Conservation (phyloP, 2,113 vertebrate genomes). For the Phyllopteryx taeniolatus region DNA sequence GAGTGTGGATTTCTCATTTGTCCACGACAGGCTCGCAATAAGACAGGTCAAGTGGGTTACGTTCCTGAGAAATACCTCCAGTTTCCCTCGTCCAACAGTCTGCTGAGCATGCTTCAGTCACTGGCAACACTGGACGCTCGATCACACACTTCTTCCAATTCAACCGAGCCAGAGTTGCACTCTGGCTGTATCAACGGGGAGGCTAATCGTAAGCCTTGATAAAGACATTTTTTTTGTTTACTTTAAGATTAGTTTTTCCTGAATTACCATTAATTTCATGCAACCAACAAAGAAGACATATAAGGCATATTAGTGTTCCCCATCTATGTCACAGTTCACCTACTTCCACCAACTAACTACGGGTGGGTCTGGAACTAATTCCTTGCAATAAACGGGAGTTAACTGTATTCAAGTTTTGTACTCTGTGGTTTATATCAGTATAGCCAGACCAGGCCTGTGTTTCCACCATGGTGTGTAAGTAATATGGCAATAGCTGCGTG, state of each 20-base stretch:
- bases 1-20: background rate
- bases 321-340: too few species aligned
- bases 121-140: slow-evolving; percentile 87
- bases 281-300: background rate
- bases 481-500: background rate
- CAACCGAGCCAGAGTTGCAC: slow-evolving; percentile 86
- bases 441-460: background rate
- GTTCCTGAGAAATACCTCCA: slow-evolving; percentile 98
- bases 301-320: background rate
- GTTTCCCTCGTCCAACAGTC: slow-evolving; percentile 92
- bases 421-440: background rate
- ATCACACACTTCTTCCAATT: slow-evolving; percentile 94
- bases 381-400: background rate
- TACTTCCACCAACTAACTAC: too few species aligned
- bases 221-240: background rate
- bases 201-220: slow-evolving; percentile 75
- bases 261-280: background rate
- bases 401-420: background rate
- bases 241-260: background rate
- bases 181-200: slow-evolving; percentile 91
- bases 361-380: background rate
- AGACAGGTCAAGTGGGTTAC: slow-evolving; percentile 88
- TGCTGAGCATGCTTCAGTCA: slow-evolving; percentile 97
- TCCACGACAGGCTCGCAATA: slow-evolving; percentile 86
- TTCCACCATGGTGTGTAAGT: background rate